Base-by-base conservation (phyloP, 2,797 vertebrate species). In the Lycodopsis pacificus region DNA sequence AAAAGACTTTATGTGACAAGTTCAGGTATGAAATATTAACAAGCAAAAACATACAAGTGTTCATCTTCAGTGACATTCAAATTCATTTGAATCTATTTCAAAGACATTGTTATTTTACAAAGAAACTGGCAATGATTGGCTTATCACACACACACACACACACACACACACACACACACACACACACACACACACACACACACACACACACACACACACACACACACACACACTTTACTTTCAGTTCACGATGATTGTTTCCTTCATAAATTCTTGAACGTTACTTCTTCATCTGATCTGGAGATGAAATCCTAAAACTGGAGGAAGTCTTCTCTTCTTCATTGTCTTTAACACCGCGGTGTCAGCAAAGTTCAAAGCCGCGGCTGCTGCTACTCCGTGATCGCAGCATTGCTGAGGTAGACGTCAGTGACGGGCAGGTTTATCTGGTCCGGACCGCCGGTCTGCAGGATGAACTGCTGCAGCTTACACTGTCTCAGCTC, bases 391-490 rank as follows among this genome's bases (percentile, higher is more conserved):
- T 88, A 85, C 44, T 93, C 86, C 73, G 80, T 53, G 3, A 91
- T 75, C 1, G 76, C 80, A 1, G 91, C 77, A 2, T 22, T 88
- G 3, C 56, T 77, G 66, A 93, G 88, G 65, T 77, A 86, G 14
- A 59, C 10, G 0, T 80, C 57, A 0, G 51, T 5, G 58, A 12
- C 4, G 0, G 53, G 27, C 4, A 12, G 75, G 73, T n/a, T 32
- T 0, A 44, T 75, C 54, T 86, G 86, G 71, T 91, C 93, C 56
- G 86, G 34, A 86, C 44, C 89, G 42, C 96, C 95, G 0, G 97
- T 94, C 93, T 97, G 96, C 90, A 94, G 96, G 90, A 98, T 98
- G 91, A 98, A 98, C 86, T 97, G 97, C 91, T 97, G 97, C 86
- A 98, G 93, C 87, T 98, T 96, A 73, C 96, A 97, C 84, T 98